Conservation (phyloP, 23 tunicate genomes). For the Ascidia mentula region DNA sequence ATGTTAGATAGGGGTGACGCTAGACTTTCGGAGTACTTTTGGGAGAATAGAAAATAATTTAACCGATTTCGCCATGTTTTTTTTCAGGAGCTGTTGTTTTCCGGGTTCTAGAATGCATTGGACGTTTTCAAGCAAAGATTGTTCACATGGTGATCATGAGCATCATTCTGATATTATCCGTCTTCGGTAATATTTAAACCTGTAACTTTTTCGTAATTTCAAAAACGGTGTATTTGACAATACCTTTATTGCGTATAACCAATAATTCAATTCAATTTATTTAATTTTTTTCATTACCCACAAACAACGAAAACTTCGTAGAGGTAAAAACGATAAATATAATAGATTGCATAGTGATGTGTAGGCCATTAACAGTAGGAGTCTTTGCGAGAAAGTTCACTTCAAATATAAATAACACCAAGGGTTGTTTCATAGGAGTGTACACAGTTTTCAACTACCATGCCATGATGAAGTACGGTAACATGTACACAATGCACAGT, state of each 20-base stretch:
- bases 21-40: background rate
- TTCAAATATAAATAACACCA: too few species aligned
- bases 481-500: conserved; percentile 17
- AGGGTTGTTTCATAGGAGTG: conserved; percentile 2
- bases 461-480: conserved; percentile 5
- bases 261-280: too few species aligned
- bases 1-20: too few species aligned
- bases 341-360: too few species aligned
- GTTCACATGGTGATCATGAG: background rate
- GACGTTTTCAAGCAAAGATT: background rate
- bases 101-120: background rate
- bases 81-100: background rate
- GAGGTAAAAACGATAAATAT: too few species aligned
- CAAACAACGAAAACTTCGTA: too few species aligned
- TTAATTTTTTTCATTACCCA: too few species aligned
- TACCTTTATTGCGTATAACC: too few species aligned
- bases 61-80: background rate
- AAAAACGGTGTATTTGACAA: too few species aligned
- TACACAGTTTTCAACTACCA: conserved; percentile 15
- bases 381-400: too few species aligned
- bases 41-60: background rate
- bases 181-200: conserved; percentile 5
- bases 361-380: too few species aligned
- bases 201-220: too few species aligned
- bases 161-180: background rate